Evolutionary conservation across 2,113 vertebrate species (phyloP), one percentile per base, ranked within the genome.

Genomic region (Blennius ocellaris): DNA sequence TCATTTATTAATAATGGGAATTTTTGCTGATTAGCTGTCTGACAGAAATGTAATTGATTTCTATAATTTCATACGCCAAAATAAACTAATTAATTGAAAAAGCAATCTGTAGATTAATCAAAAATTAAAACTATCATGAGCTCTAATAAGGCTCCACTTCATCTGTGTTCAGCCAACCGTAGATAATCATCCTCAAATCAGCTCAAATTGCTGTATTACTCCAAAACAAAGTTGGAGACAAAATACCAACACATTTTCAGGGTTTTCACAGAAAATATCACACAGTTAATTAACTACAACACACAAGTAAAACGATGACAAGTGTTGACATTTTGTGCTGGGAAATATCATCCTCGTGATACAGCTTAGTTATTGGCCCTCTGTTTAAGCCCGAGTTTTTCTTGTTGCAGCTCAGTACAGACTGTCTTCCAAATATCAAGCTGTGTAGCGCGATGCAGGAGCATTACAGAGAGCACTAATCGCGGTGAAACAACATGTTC

Each of bases 221-320:
- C 21, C 50, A 7, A 69, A 78, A 61, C 41, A 69, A 45, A 68
- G 17, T 79, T 61, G 6, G 43, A 70, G 36, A 38, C 36, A 65
- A 51, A 81, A 47, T 63, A 57, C 45, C 37, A 52, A 76, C 48
- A 53, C 2, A 7, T 44, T 73, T 78, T 72, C 59, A 61, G 30
- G 21, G 38, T 69, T 78, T 78, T 79, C 65, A 8, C 63, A 67
- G 76, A 73, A 78, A 81, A 70, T 86, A 78, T 84, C 47, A 81
- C 15, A 30, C 61, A 51, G 65, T 66, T 84, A 77, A 87, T 90
- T 86, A 84, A 80, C 60, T 56, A 15, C 68, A 17, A 60, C 36
- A 12, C 9, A 40, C 9, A 49, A 76, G 51, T 81, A 55, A 78
- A 73, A 73, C 65, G 48, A 78, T 68, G 69, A 61, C 60, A 61